phyloP scores from a whole-genome alignment of 2,797 vertebrate genomes.

The Galagoides demidoff region DNA sequence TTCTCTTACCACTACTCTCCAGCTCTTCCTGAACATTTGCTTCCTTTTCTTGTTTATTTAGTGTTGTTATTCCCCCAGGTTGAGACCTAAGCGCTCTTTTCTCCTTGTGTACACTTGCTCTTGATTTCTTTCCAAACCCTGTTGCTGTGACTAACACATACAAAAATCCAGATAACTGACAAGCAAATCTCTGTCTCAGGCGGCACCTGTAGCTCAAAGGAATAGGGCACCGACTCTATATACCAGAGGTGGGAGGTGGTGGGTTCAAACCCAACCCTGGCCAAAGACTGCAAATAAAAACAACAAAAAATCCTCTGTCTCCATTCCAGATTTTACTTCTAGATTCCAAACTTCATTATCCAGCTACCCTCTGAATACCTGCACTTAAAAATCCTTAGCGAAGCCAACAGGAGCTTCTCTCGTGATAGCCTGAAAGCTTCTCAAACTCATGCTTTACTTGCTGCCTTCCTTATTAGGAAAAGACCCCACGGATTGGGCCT shows the following conservation, averaged over 20 bases:
- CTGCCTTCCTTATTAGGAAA: background rate
- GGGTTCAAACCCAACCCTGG: no score
- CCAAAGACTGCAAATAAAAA: no score
- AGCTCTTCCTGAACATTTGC: background rate
- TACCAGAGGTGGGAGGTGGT: no score
- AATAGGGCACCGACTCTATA: no score
- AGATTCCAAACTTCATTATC: background rate
- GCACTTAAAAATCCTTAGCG: background rate
- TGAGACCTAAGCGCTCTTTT: background rate
- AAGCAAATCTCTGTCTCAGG: background rate
- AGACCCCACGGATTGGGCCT: background rate
- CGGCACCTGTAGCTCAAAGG: no score
- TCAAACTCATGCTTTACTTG: background rate
- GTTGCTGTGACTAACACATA: background rate
- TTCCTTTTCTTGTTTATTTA: background rate
- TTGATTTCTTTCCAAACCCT: background rate
- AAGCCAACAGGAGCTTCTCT: background rate
- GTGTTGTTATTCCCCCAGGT: background rate
- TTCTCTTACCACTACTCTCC: background rate
- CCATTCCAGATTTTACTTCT: background rate
- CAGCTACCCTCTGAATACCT: background rate
- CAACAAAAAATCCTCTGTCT: background rate
- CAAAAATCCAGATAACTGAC: background rate
- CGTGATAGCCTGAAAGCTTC: background rate
- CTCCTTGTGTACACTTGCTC: background rate